Evolutionary conservation across 30 jellyfish, hydroid and myxozoan genomes (phyloP).

Genomic region (Aurelia aurita): DNA sequence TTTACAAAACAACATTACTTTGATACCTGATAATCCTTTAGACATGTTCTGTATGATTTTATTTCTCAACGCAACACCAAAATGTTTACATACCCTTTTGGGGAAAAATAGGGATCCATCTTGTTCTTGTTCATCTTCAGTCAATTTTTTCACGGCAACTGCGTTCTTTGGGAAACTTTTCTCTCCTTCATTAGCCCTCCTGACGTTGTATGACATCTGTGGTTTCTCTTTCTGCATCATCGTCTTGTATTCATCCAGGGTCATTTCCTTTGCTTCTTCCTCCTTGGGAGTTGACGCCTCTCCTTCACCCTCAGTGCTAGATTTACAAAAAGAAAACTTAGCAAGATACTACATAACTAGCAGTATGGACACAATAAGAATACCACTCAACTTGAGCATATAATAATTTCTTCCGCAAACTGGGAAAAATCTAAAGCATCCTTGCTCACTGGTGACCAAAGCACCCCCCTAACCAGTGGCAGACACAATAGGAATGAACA

Average conservation of each 20-base stretch:
- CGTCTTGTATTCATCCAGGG: conserved; percentile 84
- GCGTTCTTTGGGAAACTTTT: conserved; percentile 67
- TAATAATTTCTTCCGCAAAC: too few relatives aligned
- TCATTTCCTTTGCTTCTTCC: conserved; percentile 74
- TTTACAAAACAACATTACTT: too few relatives aligned
- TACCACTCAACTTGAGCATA: too few relatives aligned
- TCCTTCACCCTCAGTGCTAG: conserved; percentile 7
- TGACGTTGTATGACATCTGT: conserved; percentile 63
- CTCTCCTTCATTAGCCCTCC: conserved; percentile 96
- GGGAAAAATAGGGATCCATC: conserved; percentile 93
- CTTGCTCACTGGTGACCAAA: too few relatives aligned
- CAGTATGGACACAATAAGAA: too few relatives aligned
- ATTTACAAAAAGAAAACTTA: background rate
- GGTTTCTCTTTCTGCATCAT: conserved; percentile 65
- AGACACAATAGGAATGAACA: too few relatives aligned
- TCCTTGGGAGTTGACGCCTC: conserved; percentile 46
- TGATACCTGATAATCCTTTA: too few relatives aligned
- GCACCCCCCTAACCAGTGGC: too few relatives aligned
- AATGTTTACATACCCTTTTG: conserved; percentile 64
- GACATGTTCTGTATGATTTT: background rate
- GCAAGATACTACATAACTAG: too few relatives aligned
- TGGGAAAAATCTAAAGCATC: too few relatives aligned
- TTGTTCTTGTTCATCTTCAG: conserved; percentile 86
- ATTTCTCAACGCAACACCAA: background rate
- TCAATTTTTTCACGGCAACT: conserved; percentile 67